Evolutionary conservation across 1,140 invertebrate genomes (phyloP).

Genomic region (Globodera rostochiensis): DNA sequence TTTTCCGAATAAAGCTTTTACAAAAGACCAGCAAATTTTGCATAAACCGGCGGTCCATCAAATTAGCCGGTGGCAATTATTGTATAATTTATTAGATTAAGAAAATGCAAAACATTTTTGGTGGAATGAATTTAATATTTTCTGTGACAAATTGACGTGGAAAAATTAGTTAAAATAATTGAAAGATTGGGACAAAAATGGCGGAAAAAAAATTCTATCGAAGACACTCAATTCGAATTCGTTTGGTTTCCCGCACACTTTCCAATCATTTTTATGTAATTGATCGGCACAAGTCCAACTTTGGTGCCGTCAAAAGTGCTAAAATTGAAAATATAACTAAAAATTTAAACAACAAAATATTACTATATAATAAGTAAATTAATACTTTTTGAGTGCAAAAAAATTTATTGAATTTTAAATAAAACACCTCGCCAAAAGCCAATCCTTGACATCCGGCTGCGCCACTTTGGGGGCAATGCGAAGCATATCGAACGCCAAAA

Average conservation of each 20-base stretch:
- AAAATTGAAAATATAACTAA: not conserved
- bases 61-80: too few species aligned
- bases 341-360: slow-evolving; percentile 25
- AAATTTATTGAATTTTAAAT: slow-evolving; percentile 20
- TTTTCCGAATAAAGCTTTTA: too few species aligned
- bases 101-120: too few species aligned
- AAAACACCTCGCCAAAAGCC: slow-evolving; percentile 66
- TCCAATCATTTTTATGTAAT: slow-evolving; percentile 65
- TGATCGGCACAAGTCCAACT: slow-evolving; percentile 69
- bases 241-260: not conserved
- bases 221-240: too few species aligned
- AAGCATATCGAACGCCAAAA: slow-evolving; percentile 78
- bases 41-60: too few species aligned
- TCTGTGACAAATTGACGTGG: too few species aligned
- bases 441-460: slow-evolving; percentile 72
- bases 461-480: slow-evolving; percentile 80
- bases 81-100: too few species aligned
- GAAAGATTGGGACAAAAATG: too few species aligned
- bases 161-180: too few species aligned
- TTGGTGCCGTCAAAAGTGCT: slow-evolving; percentile 65
- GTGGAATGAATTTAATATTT: too few species aligned
- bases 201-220: too few species aligned
- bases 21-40: too few species aligned
- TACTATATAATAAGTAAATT: not conserved
- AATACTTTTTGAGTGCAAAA: not conserved